These are phyloP conservation scores for Meriones unguiculatus DNA, from an alignment of 2,113 vertebrate genomes.

Conservation along the genomic window DNA sequence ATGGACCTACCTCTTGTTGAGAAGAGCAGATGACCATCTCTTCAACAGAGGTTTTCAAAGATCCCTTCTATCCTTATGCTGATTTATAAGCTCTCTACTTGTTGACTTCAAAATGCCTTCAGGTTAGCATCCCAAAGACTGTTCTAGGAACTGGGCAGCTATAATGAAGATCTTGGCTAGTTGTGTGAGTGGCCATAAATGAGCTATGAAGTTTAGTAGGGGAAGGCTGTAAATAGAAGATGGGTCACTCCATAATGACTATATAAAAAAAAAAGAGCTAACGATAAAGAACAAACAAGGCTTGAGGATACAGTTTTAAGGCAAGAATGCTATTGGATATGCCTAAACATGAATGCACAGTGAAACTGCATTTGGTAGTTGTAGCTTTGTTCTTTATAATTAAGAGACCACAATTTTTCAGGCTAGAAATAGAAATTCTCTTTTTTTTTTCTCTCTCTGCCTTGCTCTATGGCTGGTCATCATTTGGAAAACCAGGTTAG, in stretches of 20 bases:
- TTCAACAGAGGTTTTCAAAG: background rate
- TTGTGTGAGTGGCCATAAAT: conserved; percentile 51
- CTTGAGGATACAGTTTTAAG: background rate
- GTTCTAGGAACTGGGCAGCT: conserved; percentile 13
- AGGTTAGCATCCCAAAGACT: background rate
- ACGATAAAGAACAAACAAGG: conserved; percentile 50
- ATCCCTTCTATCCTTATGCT: background rate
- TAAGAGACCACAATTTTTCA: background rate
- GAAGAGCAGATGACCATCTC: background rate
- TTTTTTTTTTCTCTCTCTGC: background rate
- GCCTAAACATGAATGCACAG: background rate
- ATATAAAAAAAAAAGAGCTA: conserved; percentile 42
- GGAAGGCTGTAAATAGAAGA: conserved; percentile 42
- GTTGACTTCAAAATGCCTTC: conserved; percentile 15
- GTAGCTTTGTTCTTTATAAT: background rate
- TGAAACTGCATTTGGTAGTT: background rate
- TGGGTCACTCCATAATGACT: conserved; percentile 31
- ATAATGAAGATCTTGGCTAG: conserved; percentile 52
- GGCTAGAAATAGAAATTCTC: background rate
- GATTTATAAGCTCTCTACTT: background rate
- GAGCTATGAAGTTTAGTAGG: conserved; percentile 60
- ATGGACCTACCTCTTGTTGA: background rate
- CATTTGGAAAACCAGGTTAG: background rate
- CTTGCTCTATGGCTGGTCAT: background rate
- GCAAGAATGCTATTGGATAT: background rate